These are phyloP conservation scores for Ectropis grisescens DNA, from an alignment of 1,140 invertebrate genomes.

Conservation along the genomic window DNA sequence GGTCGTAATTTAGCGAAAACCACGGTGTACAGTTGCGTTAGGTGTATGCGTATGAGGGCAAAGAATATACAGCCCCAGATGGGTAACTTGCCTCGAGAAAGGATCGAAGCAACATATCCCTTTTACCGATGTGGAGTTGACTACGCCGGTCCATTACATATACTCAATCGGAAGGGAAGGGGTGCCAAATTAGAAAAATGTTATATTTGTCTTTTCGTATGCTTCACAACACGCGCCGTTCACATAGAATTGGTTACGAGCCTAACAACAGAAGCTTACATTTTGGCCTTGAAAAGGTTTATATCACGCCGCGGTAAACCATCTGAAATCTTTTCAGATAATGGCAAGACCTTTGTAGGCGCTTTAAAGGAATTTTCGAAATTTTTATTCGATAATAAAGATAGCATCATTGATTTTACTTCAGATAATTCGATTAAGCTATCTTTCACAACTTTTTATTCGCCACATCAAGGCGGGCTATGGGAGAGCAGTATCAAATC, in stretches of 20 bases:
- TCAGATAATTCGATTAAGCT: too few species aligned
- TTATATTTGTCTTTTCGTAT: conserved; percentile 12
- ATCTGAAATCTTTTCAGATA: conserved; percentile 18
- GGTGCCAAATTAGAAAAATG: conserved; percentile 12
- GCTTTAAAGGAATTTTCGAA: conserved; percentile 7
- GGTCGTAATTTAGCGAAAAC: conserved; percentile 15
- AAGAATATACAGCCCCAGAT: neutral
- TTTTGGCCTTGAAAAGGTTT: conserved; percentile 21
- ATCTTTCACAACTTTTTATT: conserved; percentile 15
- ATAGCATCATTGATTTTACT: too few species aligned
- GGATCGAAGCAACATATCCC: neutral
- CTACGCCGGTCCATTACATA: conserved; percentile 14
- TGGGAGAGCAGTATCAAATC: too few species aligned
- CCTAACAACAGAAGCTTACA: conserved; percentile 15
- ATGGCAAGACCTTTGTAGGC: conserved; percentile 17
- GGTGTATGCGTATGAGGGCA: neutral
- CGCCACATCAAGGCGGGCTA: conserved; percentile 7
- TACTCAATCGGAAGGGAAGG: conserved; percentile 16
- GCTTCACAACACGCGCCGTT: conserved; percentile 9
- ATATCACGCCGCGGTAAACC: conserved; percentile 20
- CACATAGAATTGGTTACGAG: conserved; percentile 12
- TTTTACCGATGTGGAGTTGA: neutral
- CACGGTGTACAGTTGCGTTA: conserved; percentile 14
- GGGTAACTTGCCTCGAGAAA: neutral
- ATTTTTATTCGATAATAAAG: conserved; percentile 6